Percentiles rank a stretch among this genome's conserved stretches.
These are phyloP conservation scores for Bradysia coprophila DNA, from an alignment of 1,140 invertebrate species.

Conservation along the genomic window DNA sequence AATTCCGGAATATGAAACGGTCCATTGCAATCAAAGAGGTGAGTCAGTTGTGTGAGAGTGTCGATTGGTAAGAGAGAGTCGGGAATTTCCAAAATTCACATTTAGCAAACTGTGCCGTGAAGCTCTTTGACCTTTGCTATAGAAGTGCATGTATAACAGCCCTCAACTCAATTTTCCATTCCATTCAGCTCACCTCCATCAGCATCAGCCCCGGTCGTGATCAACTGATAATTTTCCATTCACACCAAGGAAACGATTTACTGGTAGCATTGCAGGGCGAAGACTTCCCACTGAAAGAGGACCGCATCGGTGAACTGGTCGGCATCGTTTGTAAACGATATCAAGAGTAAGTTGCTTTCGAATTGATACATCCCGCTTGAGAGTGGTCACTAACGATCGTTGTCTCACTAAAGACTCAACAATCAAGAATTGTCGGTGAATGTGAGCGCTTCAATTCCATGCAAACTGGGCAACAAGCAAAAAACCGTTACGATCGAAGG, in stretches of 20 bases:
- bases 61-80: constrained; percentile 1
- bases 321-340: constrained; percentile 61
- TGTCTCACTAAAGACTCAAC: background rate
- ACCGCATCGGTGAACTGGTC: constrained; percentile 73
- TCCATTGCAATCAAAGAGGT: constrained; percentile 65
- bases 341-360: constrained; percentile 40
- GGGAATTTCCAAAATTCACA: background rate
- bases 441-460: constrained; percentile 16
- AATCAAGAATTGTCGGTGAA: constrained; percentile 18
- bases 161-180: background rate
- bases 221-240: constrained; percentile 79
- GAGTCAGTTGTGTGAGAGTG: constrained; percentile 8
- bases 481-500: constrained; percentile 17
- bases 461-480: constrained; percentile 15
- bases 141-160: background rate
- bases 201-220: constrained; percentile 68
- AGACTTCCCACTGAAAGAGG: constrained; percentile 29
- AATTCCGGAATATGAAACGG: constrained; percentile 75
- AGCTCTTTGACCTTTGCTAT: background rate
- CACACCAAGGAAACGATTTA: constrained; percentile 78
- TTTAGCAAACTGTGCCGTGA: too few relatives aligned
- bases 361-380: background rate
- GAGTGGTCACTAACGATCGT: background rate
- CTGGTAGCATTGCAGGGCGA: constrained; percentile 45
- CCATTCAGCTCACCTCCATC: constrained; percentile 50